Evolutionary conservation across 2,113 vertebrate species (phyloP).

Genomic region (Choloepus hoffmanni): DNA sequence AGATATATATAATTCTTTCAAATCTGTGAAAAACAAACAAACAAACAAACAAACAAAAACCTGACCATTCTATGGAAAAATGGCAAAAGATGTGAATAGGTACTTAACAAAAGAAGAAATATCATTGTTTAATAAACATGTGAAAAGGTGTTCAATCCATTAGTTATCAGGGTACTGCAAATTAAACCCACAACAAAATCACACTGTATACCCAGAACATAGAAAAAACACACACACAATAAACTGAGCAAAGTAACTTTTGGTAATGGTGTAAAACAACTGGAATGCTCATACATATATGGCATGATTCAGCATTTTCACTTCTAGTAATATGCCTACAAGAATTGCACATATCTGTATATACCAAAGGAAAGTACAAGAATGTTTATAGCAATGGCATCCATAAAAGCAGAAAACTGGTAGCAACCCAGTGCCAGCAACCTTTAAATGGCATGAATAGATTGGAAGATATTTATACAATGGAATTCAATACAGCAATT

Average conservation of each 20-base stretch:
- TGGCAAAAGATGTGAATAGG: background rate
- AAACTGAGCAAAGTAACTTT: background rate
- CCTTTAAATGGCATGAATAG: background rate
- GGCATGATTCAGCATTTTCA: background rate
- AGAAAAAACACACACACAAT: background rate
- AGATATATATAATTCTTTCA: background rate
- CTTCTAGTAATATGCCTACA: background rate
- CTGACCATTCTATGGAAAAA: background rate
- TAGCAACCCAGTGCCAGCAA: background rate
- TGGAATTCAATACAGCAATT: background rate
- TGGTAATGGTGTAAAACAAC: background rate
- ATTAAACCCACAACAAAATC: background rate
- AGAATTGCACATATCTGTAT: background rate
- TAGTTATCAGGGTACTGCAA: background rate
- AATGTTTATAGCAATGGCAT: background rate
- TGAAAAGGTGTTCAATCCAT: background rate
- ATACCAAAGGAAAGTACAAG: background rate
- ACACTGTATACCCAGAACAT: background rate
- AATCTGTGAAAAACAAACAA: background rate
- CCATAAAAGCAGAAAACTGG: background rate
- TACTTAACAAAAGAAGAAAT: background rate
- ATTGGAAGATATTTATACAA: background rate
- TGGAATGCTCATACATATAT: background rate
- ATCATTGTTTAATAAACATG: background rate
- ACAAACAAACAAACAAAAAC: background rate